Conservation (phyloP, 2,888 invertebrate genomes). For the Romanomermis culicivorax region DNA sequence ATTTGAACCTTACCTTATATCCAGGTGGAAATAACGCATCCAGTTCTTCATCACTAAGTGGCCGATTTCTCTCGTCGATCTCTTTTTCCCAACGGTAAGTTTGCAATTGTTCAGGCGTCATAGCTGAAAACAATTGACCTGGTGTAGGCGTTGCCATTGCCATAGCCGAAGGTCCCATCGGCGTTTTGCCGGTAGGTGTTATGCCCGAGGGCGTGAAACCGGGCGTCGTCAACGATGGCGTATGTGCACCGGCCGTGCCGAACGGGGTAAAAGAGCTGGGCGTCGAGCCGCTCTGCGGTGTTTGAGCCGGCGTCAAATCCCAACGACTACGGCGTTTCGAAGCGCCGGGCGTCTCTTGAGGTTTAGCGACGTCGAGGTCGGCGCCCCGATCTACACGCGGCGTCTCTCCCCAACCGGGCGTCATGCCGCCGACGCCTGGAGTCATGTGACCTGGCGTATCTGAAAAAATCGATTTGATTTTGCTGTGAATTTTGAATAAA, state of each 20-base stretch:
- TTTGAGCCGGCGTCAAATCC: constrained; percentile 75
- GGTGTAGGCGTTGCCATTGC: constrained; percentile 94
- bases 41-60: constrained; percentile 84
- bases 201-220: constrained; percentile 25
- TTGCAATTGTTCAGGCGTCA: constrained; percentile 97
- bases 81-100: constrained; percentile 95
- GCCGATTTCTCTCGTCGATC: constrained; percentile 90
- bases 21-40: constrained; percentile 94
- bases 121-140: constrained; percentile 62
- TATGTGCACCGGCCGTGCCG: constrained; percentile 36
- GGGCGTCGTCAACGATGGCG: constrained; percentile 15
- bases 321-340: constrained; percentile 87
- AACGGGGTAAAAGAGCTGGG: constrained; percentile 13
- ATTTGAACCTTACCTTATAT: constrained; percentile 73
- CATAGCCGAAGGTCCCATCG: constrained; percentile 63
- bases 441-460: constrained; percentile 68
- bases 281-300: constrained; percentile 30
- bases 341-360: constrained; percentile 52
- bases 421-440: constrained; percentile 38
- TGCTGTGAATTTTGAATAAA: constrained; percentile 32
- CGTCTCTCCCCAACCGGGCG: constrained; percentile 91
- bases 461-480: constrained; percentile 20
- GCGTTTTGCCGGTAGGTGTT: constrained; percentile 34
- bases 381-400: constrained; percentile 70
- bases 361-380: constrained; percentile 6